Conservation (phyloP, 1,140 invertebrate species). For the Lerema accius region DNA sequence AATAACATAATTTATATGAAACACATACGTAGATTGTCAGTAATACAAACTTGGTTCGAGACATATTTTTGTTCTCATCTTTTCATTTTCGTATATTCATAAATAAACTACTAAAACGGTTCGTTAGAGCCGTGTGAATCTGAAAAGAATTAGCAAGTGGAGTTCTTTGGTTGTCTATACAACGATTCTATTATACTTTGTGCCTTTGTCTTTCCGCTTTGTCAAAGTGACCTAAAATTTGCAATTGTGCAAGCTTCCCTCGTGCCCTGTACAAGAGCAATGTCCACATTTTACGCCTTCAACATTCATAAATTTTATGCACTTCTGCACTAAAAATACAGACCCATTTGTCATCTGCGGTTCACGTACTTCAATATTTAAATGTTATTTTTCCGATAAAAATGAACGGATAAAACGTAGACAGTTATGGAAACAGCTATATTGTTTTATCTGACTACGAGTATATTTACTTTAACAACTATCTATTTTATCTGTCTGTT, state of each 20-base stretch:
- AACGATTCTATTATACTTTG: background rate
- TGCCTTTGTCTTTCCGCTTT: background rate
- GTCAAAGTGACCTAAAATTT: conserved; percentile 18
- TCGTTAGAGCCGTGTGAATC: background rate
- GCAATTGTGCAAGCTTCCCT: background rate
- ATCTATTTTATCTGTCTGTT: too few species aligned
- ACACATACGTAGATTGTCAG: too few species aligned
- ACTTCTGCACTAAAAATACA: conserved; percentile 28
- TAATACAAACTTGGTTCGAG: too few species aligned
- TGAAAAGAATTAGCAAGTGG: background rate
- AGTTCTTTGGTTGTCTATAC: background rate
- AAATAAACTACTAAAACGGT: background rate
- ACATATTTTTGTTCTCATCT: too few species aligned
- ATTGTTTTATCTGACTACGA: too few species aligned
- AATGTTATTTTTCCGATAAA: conserved; percentile 31
- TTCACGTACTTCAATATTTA: conserved; percentile 1
- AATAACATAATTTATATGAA: too few species aligned
- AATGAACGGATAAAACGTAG: conserved; percentile 11
- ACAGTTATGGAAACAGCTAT: too few species aligned
- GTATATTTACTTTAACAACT: too few species aligned
- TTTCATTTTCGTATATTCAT: background rate
- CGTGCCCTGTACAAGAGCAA: conserved; percentile 7
- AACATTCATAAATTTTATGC: conserved; percentile 20
- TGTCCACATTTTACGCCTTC: conserved; percentile 23
- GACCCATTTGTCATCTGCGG: conserved; percentile 10